Evolutionary conservation across 2,888 invertebrate genomes (phyloP).

Genomic region (Apotomis turbidana): DNA sequence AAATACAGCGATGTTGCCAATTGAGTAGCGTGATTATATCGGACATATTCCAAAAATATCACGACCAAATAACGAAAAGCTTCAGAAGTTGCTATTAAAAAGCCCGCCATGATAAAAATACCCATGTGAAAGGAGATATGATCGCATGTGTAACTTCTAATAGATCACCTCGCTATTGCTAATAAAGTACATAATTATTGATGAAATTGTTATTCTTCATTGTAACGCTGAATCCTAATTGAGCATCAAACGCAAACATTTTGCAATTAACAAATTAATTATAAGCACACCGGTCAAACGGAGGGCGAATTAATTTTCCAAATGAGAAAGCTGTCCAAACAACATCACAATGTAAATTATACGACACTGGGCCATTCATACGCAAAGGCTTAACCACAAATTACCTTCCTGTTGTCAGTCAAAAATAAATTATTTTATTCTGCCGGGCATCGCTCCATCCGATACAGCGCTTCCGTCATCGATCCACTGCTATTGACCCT

Average conservation of each 20-base stretch:
- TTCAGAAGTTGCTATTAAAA: too few species aligned
- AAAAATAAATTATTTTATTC: constrained; percentile 56
- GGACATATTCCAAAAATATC: too few species aligned
- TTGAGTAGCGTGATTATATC: too few species aligned
- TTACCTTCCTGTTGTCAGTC: constrained; percentile 48
- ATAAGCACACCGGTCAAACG: constrained; percentile 18
- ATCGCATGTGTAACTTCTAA: too few species aligned
- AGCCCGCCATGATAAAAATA: too few species aligned
- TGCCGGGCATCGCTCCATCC: constrained; percentile 58
- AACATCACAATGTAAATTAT: constrained; percentile 35
- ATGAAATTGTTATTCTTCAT: background rate
- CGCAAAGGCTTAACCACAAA: constrained; percentile 43
- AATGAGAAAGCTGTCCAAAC: constrained; percentile 39
- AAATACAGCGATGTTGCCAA: too few species aligned
- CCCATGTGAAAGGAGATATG: too few species aligned
- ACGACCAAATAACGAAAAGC: too few species aligned
- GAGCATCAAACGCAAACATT: constrained; percentile 21
- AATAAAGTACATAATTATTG: too few species aligned
- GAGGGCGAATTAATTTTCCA: constrained; percentile 31
- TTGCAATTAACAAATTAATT: constrained; percentile 36
- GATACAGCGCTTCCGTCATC: constrained; percentile 66
- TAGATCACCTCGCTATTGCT: too few species aligned
- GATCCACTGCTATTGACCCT: constrained; percentile 71
- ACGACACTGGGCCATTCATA: constrained; percentile 28
- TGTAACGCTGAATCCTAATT: constrained; percentile 6